Percentiles rank a stretch among this genome's conserved stretches.
These are phyloP conservation scores for Lampris megalopsis DNA, from an alignment of 2,113 vertebrate genomes.

Conservation along the genomic window DNA sequence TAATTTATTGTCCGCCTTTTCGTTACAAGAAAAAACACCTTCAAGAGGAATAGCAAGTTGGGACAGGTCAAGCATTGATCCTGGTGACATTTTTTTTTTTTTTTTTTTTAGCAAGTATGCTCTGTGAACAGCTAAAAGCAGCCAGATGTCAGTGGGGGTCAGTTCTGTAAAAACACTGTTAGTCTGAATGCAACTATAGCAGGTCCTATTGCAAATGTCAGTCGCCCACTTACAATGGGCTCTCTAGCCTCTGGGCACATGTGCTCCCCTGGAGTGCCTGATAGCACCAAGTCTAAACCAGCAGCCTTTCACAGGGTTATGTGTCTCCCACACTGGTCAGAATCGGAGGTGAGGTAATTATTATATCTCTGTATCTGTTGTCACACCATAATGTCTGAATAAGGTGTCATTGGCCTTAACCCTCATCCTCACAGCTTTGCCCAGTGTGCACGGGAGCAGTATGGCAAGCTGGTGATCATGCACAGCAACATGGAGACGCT, in stretches of 20 bases:
- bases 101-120: too few species aligned
- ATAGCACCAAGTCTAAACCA: constrained; percentile 4
- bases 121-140: neutral
- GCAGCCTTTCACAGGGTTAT: neutral
- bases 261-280: neutral
- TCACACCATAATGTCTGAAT: neutral
- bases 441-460: constrained; percentile 87
- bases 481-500: constrained; percentile 90
- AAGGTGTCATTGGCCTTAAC: constrained; percentile 83
- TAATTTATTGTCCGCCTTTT: neutral
- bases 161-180: constrained; percentile 18
- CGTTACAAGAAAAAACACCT: neutral
- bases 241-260: constrained; percentile 17
- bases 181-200: constrained; percentile 31
- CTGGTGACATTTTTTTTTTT: neutral
- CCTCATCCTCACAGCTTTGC: constrained; percentile 87
- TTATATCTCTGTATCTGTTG: too few species aligned
- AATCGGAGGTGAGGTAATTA: neutral
- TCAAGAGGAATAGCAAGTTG: neutral
- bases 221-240: constrained; percentile 12
- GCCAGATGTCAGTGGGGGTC: constrained; percentile 24
- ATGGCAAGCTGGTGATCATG: constrained; percentile 87
- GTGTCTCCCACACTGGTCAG: neutral
- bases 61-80: neutral
- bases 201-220: constrained; percentile 18